A percentile compares a stretch with the other conserved stretches of the same genome.
Evolutionary conservation across 2,797 vertebrate species (phyloP).

Genomic region (Gallinago solitaria): DNA sequence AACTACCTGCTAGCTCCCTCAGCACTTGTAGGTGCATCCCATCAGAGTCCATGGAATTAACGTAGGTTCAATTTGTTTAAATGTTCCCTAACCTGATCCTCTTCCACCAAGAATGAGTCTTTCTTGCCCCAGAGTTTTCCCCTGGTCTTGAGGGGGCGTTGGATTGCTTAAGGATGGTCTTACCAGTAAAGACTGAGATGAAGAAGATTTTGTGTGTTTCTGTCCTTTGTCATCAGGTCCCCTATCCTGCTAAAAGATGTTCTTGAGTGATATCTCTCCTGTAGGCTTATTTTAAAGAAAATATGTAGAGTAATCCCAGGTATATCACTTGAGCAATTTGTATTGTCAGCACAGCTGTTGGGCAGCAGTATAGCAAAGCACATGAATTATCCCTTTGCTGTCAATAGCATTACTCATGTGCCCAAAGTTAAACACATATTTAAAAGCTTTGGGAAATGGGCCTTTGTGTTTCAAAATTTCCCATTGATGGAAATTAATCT

Average conservation of each 20-base stretch:
- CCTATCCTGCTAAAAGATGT: neutral
- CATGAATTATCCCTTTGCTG: neutral
- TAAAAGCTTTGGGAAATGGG: slow-evolving; percentile 11
- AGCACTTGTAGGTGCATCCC: neutral
- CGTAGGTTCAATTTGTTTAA: neutral
- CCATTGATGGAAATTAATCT: neutral
- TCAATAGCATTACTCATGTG: neutral
- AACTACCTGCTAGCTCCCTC: neutral
- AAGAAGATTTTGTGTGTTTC: neutral
- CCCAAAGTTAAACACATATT: neutral
- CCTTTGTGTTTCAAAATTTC: neutral
- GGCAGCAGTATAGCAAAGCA: neutral
- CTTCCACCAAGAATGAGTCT: neutral
- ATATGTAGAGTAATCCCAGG: neutral
- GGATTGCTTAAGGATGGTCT: neutral
- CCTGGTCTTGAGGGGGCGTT: neutral
- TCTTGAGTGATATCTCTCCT: neutral
- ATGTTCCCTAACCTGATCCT: neutral
- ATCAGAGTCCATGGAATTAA: neutral
- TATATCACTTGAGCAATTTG: neutral
- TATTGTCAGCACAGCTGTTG: neutral
- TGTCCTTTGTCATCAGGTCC: neutral
- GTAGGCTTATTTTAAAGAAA: neutral
- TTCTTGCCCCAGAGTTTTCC: neutral
- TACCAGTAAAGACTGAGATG: neutral